Evolutionary conservation across 2,888 invertebrate species (phyloP).

Genomic region (Pyralis farinalis): DNA sequence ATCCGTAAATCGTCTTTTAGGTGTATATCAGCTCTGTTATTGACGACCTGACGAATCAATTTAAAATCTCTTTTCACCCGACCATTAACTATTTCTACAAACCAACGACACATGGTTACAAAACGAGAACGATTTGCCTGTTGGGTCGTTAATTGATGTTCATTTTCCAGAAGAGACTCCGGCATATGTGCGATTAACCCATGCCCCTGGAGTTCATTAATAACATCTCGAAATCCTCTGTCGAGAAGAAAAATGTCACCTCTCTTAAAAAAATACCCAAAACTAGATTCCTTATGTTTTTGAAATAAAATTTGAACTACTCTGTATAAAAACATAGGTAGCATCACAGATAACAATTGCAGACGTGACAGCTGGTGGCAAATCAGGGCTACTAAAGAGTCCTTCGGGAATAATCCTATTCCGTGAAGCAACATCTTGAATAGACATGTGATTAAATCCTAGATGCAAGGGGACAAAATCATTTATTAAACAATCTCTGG

Average conservation of each 20-base stretch:
- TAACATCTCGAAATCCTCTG: too few relatives aligned
- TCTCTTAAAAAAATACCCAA: too few relatives aligned
- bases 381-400: slow-evolving; percentile 11
- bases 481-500: too few relatives aligned
- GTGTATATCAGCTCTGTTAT: neutral
- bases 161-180: neutral
- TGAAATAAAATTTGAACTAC: slow-evolving; percentile 15
- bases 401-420: slow-evolving; percentile 12
- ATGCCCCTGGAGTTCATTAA: too few relatives aligned
- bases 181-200: too few relatives aligned
- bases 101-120: slow-evolving; percentile 1
- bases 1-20: neutral
- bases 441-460: neutral
- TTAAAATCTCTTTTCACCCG: neutral
- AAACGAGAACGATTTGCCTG: neutral
- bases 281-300: too few relatives aligned
- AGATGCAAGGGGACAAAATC: too few relatives aligned
- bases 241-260: too few relatives aligned
- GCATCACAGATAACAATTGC: slow-evolving; percentile 13
- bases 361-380: neutral
- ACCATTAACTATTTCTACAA: neutral
- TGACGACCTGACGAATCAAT: neutral
- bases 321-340: slow-evolving; percentile 10
- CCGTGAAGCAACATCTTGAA: neutral
- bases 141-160: neutral